Evolutionary conservation across 2,888 invertebrate species (phyloP).

Genomic region (Tenthredo mesomela): DNA sequence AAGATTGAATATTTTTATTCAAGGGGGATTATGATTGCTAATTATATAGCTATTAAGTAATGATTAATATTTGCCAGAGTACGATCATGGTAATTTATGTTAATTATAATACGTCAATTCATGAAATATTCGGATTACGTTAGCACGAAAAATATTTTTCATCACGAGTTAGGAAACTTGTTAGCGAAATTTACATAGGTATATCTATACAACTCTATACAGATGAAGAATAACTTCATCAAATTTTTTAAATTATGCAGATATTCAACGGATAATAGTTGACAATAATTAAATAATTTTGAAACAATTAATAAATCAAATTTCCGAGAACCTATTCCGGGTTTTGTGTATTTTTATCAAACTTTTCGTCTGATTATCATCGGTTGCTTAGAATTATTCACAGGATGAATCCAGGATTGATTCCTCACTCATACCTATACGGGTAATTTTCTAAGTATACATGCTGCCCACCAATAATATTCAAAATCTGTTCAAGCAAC

Average conservation of each 20-base stretch:
- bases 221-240: background rate
- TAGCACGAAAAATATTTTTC: background rate
- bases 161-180: background rate
- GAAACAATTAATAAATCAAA: background rate
- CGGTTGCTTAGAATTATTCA: too few species aligned
- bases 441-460: too few species aligned
- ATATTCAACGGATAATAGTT: background rate
- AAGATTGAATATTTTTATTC: background rate
- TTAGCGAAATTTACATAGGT: background rate
- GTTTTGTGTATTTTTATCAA: too few species aligned
- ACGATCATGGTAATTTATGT: background rate
- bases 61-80: background rate
- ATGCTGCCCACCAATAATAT: too few species aligned
- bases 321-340: background rate
- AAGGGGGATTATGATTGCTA: background rate
- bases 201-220: background rate
- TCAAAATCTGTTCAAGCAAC: background rate
- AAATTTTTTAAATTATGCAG: background rate
- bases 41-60: background rate
- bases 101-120: slow-evolving; percentile 24
- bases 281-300: too few species aligned
- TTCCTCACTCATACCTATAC: too few species aligned
- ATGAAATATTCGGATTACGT: slow-evolving; percentile 28
- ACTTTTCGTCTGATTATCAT: too few species aligned
- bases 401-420: too few species aligned